Base-by-base conservation (phyloP, 1,140 invertebrate species). In the Drosophila baimaii region DNA sequence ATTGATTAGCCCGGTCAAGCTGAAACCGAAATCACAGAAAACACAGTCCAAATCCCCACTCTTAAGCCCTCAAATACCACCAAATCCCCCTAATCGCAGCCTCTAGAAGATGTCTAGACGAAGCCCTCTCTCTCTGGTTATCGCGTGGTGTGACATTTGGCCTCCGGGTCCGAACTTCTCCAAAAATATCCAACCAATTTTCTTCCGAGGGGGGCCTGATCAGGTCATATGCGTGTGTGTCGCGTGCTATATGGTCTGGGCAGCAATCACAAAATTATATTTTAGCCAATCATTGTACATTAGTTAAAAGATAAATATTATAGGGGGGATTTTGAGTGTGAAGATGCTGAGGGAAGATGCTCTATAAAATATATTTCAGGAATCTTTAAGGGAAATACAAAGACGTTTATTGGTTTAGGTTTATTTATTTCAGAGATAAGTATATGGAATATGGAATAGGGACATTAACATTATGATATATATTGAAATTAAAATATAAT, bases 1-100 rank as follows among this genome's bases (percentile, higher is more conserved):
- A 89, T 89, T 89, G 84, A 89, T 89, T 89, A 89, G 84, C 77
- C 80, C 61, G 79, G 81, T 72, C 77, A 64, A 49, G 58, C 41
- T 41, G 63, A 46, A 61, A 49, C 49, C 51, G 52, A 62, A 75
- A 56, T 49, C 37, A 27, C 37, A 27, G 19, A 65, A 44, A 66
- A n/a, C 41, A 8, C 10, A 65, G 41, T 46, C 31, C 27, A 57
- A 49, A 47, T 51, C 23, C 41, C 44, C 43, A 23, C 17, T 27
- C 19, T 21, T 10, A 21, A 10, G 31, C 31, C 51, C 17, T 17
- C 27, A 17, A 37, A 59, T 17, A 17, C 27, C 29, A 29, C n/a
- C n/a, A 49, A 72, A 39, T 31, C 33, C 44, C 52, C 33, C 54
- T 57, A 52, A 35, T 51, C 39, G 13, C 19, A 15, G 19, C n/a